phyloP scores from a whole-genome alignment of 2,888 invertebrate genomes.

The Odontocolon sp. region DNA sequence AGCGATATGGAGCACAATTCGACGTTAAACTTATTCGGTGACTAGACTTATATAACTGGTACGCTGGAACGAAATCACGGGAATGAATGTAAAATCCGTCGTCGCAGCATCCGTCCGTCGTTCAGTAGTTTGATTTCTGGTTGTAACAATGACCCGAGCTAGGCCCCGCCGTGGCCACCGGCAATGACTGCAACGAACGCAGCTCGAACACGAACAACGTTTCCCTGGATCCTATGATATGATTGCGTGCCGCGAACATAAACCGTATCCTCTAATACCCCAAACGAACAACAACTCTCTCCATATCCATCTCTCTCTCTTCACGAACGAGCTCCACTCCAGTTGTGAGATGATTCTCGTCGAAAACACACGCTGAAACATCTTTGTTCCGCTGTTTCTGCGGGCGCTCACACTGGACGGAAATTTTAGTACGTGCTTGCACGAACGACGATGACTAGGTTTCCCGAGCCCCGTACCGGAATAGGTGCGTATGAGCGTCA shows the following conservation, averaged over 20 bases:
- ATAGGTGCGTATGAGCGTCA: conserved; percentile 50
- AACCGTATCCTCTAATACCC: conserved; percentile 57
- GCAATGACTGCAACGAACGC: conserved; percentile 47
- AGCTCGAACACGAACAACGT: conserved; percentile 25
- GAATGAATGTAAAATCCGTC: conserved; percentile 20
- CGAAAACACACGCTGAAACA: conserved; percentile 53
- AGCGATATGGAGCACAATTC: conserved; percentile 1
- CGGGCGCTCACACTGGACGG: not conserved
- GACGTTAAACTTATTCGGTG: conserved; percentile 3
- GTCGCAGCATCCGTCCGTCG: conserved; percentile 5
- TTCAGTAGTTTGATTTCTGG: conserved; percentile 30
- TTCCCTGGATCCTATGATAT: conserved; percentile 29
- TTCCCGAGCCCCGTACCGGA: conserved; percentile 23
- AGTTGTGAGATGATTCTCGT: conserved; percentile 15
- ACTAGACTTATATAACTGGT: not conserved
- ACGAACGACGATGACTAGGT: conserved; percentile 53
- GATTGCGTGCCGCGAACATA: conserved; percentile 47
- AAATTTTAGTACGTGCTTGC: conserved; percentile 57
- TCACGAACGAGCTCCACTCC: not conserved
- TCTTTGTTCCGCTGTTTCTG: conserved; percentile 54
- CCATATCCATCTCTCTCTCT: conserved; percentile 10
- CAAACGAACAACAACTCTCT: conserved; percentile 32
- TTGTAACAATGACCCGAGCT: conserved; percentile 31
- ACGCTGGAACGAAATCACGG: conserved; percentile 13
- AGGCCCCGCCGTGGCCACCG: conserved; percentile 5